Percentiles rank a stretch among this genome's conserved stretches.
Evolutionary conservation across 2,797 vertebrate species (phyloP).

Genomic region (Cossypha niveicapilla): DNA sequence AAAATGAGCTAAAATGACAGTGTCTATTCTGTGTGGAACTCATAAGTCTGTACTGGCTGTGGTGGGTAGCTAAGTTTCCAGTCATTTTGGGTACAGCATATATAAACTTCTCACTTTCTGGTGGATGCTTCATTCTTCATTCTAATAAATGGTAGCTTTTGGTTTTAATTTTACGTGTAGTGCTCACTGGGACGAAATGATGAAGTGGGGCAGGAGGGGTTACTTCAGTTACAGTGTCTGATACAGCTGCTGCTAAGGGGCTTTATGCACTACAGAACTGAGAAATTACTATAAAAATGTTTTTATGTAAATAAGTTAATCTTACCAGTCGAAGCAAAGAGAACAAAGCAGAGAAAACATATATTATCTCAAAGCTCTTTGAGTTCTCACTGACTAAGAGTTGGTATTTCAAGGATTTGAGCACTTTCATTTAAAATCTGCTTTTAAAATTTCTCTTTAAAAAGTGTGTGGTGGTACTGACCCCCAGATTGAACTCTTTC

Average conservation of each 20-base stretch:
- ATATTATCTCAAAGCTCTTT: background rate
- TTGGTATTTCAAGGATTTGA: background rate
- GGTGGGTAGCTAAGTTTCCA: background rate
- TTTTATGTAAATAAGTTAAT: background rate
- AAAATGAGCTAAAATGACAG: background rate
- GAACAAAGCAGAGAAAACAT: background rate
- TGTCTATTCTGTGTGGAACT: background rate
- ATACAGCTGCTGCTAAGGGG: background rate
- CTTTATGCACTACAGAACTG: background rate
- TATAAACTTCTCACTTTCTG: background rate
- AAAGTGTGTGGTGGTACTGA: rapidly evolving
- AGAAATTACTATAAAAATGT: background rate
- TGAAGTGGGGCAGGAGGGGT: background rate
- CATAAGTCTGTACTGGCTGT: background rate
- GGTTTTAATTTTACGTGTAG: background rate
- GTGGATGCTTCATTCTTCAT: background rate
- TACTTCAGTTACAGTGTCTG: background rate
- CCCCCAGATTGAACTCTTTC: background rate
- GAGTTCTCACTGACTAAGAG: background rate
- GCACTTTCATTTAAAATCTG: background rate
- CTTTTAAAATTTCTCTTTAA: background rate
- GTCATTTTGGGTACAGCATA: background rate
- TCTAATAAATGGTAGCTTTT: background rate
- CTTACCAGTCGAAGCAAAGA: background rate
- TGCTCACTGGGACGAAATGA: background rate